Percentiles rank a stretch among this genome's conserved stretches.
Conservation (phyloP, 1,140 invertebrate genomes). For the Anastatus disparis region DNA sequence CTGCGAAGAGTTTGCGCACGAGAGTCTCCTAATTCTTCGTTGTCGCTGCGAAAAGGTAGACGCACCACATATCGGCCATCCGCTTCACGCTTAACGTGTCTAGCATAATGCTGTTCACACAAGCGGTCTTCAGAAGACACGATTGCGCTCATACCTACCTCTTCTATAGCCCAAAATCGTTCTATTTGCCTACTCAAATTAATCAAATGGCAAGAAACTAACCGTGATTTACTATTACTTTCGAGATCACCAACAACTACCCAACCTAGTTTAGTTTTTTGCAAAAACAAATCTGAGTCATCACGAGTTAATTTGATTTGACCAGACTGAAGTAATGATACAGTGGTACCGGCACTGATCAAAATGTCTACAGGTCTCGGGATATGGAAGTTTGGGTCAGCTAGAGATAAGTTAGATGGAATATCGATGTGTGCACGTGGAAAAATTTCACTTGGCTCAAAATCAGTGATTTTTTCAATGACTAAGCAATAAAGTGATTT, state of each 20-base stretch:
- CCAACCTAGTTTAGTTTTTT: background rate
- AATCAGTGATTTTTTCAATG: background rate
- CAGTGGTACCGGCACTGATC: background rate
- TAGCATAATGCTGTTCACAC: conserved; percentile 21
- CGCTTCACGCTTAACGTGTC: conserved; percentile 17
- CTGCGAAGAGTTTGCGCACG: conserved; percentile 22
- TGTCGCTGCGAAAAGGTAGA: conserved; percentile 48
- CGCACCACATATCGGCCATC: conserved; percentile 53
- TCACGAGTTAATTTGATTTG: background rate
- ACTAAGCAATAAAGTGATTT: background rate
- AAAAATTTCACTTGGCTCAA: background rate
- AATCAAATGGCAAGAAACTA: conserved; percentile 10
- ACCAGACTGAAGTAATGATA: background rate
- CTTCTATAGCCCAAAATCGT: conserved; percentile 29
- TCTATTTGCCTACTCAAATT: background rate
- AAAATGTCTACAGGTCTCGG: background rate
- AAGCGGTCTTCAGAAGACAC: background rate
- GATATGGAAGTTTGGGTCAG: background rate
- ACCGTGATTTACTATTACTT: background rate
- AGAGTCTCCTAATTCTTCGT: conserved; percentile 38
- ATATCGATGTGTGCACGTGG: background rate
- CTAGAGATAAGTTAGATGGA: background rate
- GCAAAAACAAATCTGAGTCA: background rate
- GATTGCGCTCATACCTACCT: background rate
- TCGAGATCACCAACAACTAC: background rate